These are phyloP conservation scores for Falcaria lacertinaria DNA, from an alignment of 2,888 invertebrate genomes.

Conservation along the genomic window DNA sequence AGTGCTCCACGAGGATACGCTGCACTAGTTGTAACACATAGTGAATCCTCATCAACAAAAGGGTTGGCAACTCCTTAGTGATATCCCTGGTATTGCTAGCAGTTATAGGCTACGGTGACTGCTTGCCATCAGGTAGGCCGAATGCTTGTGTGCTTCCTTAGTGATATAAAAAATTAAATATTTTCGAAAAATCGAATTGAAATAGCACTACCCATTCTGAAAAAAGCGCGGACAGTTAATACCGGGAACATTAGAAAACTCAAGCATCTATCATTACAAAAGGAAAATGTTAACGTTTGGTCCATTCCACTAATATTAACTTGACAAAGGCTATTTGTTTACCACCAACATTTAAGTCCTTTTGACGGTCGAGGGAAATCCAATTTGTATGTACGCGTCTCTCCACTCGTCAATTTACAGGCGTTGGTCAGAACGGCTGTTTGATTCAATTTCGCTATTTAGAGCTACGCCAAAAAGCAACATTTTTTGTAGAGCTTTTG, in stretches of 20 bases:
- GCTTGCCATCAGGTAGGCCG: too few relatives aligned
- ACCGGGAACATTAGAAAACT: background rate
- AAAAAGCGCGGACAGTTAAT: too few relatives aligned
- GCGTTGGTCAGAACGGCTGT: constrained; percentile 19
- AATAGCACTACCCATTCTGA: background rate
- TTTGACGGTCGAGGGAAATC: constrained; percentile 41
- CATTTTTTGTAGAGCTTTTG: constrained; percentile 11
- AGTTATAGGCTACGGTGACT: too few relatives aligned
- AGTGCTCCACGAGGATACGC: too few relatives aligned
- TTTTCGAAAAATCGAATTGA: too few relatives aligned
- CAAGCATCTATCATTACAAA: background rate
- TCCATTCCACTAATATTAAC: constrained; percentile 15
- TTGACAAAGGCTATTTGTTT: constrained; percentile 38
- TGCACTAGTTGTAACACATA: too few relatives aligned
- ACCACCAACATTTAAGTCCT: constrained; percentile 38
- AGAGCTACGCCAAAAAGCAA: constrained; percentile 14
- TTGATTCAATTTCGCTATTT: constrained; percentile 32
- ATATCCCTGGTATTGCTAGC: too few relatives aligned
- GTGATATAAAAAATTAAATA: too few relatives aligned
- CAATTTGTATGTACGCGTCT: constrained; percentile 28
- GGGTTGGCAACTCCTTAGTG: too few relatives aligned
- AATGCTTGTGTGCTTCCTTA: too few relatives aligned
- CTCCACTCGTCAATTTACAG: constrained; percentile 21
- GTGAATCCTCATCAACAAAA: too few relatives aligned
- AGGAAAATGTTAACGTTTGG: background rate